phyloP scores from a whole-genome alignment of 2,113 vertebrate genomes.

The Jacana jacana region DNA sequence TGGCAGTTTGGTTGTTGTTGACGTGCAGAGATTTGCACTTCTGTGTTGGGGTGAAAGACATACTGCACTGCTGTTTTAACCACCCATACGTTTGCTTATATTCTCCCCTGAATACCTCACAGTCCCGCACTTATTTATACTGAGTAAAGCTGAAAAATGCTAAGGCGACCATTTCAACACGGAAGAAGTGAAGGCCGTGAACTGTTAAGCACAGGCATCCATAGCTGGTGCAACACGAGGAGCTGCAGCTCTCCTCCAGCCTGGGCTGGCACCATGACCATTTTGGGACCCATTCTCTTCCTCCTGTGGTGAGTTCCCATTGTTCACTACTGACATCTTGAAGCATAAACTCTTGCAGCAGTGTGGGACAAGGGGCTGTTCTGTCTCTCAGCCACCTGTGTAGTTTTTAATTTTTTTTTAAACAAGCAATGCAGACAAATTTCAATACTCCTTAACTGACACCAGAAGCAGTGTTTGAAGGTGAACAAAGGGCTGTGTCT shows the following conservation, averaged over 20 bases:
- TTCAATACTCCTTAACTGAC: constrained; percentile 25
- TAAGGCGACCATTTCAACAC: background rate
- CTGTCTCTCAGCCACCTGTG: background rate
- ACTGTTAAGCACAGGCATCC: background rate
- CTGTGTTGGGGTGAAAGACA: background rate
- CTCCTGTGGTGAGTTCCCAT: background rate
- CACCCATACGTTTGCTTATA: background rate
- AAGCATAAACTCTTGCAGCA: background rate
- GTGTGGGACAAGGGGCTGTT: background rate
- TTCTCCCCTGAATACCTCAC: background rate
- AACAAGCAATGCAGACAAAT: background rate
- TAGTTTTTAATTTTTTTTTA: background rate
- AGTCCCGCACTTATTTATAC: background rate
- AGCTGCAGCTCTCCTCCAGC: background rate
- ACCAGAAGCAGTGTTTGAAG: constrained; percentile 1
- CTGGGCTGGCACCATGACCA: background rate
- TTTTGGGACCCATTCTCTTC: background rate
- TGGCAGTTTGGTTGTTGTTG: background rate
- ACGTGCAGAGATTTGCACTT: background rate
- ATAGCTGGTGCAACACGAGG: background rate
- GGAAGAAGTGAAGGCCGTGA: background rate
- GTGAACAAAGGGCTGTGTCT: background rate
- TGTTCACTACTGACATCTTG: background rate
- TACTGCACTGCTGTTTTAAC: background rate
- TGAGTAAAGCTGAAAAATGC: background rate